Evolutionary conservation across 2,888 invertebrate genomes (phyloP).

Genomic region (Oscheius myriophilus): DNA sequence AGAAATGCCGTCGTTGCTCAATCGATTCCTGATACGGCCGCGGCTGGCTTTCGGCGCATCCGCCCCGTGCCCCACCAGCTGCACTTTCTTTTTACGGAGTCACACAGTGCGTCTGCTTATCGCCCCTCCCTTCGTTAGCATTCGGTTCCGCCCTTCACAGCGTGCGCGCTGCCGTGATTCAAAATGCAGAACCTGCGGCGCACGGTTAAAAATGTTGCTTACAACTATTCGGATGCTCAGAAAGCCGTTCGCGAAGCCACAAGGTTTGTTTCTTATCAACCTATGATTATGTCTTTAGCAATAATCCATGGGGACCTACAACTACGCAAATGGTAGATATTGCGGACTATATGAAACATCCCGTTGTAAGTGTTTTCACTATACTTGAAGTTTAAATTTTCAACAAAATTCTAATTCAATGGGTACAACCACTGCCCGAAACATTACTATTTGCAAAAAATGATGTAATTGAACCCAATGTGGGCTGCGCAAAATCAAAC

Average conservation of each 20-base stretch:
- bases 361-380: conserved; percentile 76
- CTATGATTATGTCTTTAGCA: conserved; percentile 76
- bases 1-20: conserved; percentile 26
- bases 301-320: conserved; percentile 98
- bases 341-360: conserved; percentile 98
- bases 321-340: conserved; percentile 95
- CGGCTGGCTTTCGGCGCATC: conserved; percentile 20
- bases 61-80: conserved; percentile 14
- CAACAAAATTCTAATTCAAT: too few relatives aligned
- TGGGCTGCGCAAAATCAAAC: too few relatives aligned
- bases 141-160: conserved; percentile 1
- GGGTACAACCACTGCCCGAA: too few relatives aligned
- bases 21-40: conserved; percentile 25
- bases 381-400: too few relatives aligned
- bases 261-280: conserved; percentile 7
- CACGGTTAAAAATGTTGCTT: conserved; percentile 29
- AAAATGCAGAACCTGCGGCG: conserved; percentile 24
- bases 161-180: not conserved
- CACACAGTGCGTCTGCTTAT: conserved; percentile 3
- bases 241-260: conserved; percentile 20
- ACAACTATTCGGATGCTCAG: conserved; percentile 29
- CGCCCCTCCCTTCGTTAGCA: conserved; percentile 2
- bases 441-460: too few relatives aligned
- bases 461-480: too few relatives aligned
- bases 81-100: conserved; percentile 12